Base-by-base conservation (phyloP, 2,113 vertebrate genomes). In the Larimichthys crocea region DNA sequence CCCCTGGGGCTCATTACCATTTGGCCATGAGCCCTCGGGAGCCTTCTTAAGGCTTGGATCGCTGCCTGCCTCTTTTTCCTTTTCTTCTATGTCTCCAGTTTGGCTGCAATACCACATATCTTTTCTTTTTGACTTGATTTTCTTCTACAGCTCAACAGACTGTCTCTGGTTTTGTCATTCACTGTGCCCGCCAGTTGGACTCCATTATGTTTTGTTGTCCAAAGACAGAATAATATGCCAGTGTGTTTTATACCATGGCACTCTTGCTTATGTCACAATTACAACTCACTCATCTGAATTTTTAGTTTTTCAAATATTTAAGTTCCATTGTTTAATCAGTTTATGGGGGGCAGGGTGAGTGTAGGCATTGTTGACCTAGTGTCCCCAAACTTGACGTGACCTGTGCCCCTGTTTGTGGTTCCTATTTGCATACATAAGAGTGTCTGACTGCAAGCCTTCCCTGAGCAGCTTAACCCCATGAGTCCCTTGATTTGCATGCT, bases 401-500 rank as follows among this genome's bases (percentile, higher is more conserved):
- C 94, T 87, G 64, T 83, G 63, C 42, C 88, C 89, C 84, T 90
- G 84, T 93, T 92, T 94, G 92, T 88, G 83, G 80, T 88, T 87
- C 81, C 50, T 85, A 91, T 95, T 94, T 93, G 94, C 93, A 95
- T 95, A 94, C 82, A 88, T 94, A 91, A 90, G 80, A 66, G 87
- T 86, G 90, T 93, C 84, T 87, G 92, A 93, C 82, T 44, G 76
- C 76, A 85, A 86, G 73, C 74, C 88, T 87, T 87, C 81, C 83
- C 88, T 84, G 81, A 89, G 88, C 91, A 90, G 92, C 93, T 90
- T 95, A 95, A 94, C 94, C 92, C 92, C 79, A 83, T 2, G 74
- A 92, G 85, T 89, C 88, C 85, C 82, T 83, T 90, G 90, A 95
- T 95, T 94, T 94, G 94, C 95, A 96, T 96, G 95, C 85, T 93